phyloP scores from a whole-genome alignment of 2,797 vertebrate species.

The Oreochromis mossambicus region DNA sequence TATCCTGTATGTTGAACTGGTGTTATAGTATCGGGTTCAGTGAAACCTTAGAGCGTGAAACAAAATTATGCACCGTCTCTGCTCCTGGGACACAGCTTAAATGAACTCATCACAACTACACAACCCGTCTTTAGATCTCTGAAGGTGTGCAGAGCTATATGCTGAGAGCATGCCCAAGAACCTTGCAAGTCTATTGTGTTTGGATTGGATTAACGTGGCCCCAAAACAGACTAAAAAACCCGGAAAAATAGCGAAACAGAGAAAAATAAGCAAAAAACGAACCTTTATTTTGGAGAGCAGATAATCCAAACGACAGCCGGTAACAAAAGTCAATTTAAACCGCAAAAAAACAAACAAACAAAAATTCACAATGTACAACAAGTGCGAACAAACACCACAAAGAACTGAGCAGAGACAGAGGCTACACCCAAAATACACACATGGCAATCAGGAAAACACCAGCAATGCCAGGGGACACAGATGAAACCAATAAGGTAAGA shows the following conservation, averaged over 20 bases:
- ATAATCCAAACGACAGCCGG: not conserved
- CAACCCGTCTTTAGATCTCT: not conserved
- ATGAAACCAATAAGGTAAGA: not conserved
- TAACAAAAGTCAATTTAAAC: not conserved
- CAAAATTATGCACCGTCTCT: not conserved
- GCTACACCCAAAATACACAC: not conserved
- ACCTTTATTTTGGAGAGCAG: not conserved
- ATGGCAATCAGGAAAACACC: not conserved
- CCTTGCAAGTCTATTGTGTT: not conserved
- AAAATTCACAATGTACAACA: not conserved
- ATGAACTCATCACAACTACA: not conserved
- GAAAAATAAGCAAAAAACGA: not conserved
- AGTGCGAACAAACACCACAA: not conserved
- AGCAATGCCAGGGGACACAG: not conserved
- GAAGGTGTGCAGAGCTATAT: not conserved
- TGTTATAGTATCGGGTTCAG: not conserved
- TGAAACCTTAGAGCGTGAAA: not conserved
- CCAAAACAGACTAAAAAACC: not conserved
- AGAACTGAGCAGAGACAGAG: not conserved
- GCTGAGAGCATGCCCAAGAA: not conserved
- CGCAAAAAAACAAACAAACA: not conserved
- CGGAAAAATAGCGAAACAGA: not conserved
- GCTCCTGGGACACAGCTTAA: not conserved
- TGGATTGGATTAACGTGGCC: too few relatives aligned
- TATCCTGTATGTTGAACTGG: not conserved